Evolutionary conservation across 2,113 vertebrate genomes (phyloP), one percentile per base, ranked within the genome.

Genomic region (Aythya baeri): DNA sequence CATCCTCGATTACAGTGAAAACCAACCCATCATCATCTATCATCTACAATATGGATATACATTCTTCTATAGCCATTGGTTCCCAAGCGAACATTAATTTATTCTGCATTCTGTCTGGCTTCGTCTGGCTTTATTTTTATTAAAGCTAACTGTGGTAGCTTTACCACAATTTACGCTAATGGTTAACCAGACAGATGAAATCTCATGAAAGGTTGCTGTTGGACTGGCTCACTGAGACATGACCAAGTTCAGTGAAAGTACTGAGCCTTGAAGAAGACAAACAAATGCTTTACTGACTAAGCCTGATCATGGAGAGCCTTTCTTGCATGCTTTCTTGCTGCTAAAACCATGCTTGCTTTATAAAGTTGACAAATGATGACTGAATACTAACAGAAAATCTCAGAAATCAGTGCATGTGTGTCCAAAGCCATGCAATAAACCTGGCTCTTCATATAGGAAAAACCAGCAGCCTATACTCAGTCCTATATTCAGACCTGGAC

Each of bases 131-230:
- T 62, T 36, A 29, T 67, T 93, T 91, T 81, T 41, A 68, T 79
- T 72, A 83, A 89, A 91, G 62, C 36, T 75, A 93, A 93, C 74
- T 13, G 9, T 78, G 44, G 75, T 63, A 95, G 73, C 25, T 94
- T 79, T 82, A 92, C 44, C 71, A 50, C 23, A 68, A 54, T 76
- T 93, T 65, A 93, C 93, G 62, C 26, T 78, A 93, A 91, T 88
- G 86, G 72, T 86, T 86, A 96, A 94, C 76, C 76, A 85, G 72
- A 67, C 63, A 93, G 91, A 95, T 91, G 77, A 94, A 90, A 96
- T 95, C 90, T 84, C 83, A 91, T 13, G 32, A 77, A 93, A 75
- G 55, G 23, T 6, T 84, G 44, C 5, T 91, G 86, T 83, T 75
- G 38, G 41, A 76, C 58, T 82, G 50, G 59, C 83, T 93, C 63